Conservation (phyloP, 2,888 invertebrate species). For the Megastigmus dorsalis region DNA sequence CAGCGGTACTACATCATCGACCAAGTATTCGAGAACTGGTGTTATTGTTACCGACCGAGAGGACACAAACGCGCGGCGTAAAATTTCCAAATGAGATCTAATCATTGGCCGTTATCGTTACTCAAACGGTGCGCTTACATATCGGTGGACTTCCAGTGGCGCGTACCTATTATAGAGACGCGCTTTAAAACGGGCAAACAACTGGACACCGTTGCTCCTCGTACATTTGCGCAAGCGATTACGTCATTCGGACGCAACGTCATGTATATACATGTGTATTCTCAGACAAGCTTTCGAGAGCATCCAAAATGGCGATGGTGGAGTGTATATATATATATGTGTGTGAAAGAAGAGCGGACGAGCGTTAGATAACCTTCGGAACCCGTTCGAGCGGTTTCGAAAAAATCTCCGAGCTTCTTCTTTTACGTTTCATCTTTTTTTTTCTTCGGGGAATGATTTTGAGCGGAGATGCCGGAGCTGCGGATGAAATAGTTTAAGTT, state of each 20-base stretch:
- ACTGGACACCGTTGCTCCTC: constrained; percentile 26
- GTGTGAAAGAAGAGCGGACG: neutral
- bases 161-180: too few species aligned
- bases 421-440: neutral
- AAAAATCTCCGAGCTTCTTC: neutral
- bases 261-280: neutral
- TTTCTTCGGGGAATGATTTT: neutral
- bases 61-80: neutral
- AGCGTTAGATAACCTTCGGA: constrained; percentile 48
- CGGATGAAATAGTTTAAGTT: too few species aligned
- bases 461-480: neutral
- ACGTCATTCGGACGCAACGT: constrained; percentile 50
- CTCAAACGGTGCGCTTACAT: too few species aligned
- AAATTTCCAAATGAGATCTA: too few species aligned
- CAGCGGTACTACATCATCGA: too few species aligned
- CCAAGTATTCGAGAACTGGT: too few species aligned
- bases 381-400: constrained; percentile 37
- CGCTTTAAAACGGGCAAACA: neutral
- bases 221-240: constrained; percentile 63
- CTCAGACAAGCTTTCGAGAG: constrained; percentile 17
- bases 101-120: too few species aligned
- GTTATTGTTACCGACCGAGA: too few species aligned
- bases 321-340: too few species aligned
- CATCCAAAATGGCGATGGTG: constrained; percentile 67
- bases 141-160: too few species aligned